Evolutionary conservation across 37 sponge, comb jelly and placozoan genomes (phyloP), one percentile per base, ranked within the genome.

Genomic region (Agelas oroides): DNA sequence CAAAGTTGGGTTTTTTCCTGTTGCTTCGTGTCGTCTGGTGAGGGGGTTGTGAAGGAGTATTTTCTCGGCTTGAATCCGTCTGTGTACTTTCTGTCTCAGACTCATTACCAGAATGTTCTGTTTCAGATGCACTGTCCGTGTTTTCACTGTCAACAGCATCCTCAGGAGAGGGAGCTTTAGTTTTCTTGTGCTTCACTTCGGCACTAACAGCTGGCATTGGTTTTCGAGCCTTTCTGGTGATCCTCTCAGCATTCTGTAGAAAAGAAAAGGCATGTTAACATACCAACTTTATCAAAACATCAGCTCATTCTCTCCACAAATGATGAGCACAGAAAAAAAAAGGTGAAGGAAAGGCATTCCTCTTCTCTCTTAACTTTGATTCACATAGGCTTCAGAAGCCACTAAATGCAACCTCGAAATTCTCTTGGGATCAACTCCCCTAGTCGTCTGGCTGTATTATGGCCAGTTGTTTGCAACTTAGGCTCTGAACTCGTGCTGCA

Each of bases 241-340:
- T 60, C 73, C 82, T 91, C 77, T 91, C 87, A 27, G 91, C 91
- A 91, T 86, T 91, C 91, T 91, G 64, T 25, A 66, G 33, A 40
- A 78, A 34, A n/a, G 30, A 6, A 78, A 5, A 82, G 23, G 36
- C 13, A 62, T n/a, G n/a, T n/a, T n/a, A n/a, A n/a, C n/a, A n/a
- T n/a, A n/a, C n/a, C n/a, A n/a, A n/a, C n/a, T n/a, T n/a, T n/a
- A n/a, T n/a, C n/a, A n/a, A n/a, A n/a, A n/a, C n/a, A n/a, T n/a
- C n/a, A n/a, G n/a, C 38, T 6, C 35, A 2, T 70, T 30, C 36
- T 8, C 21, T 5, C 24, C 63, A 62, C 63, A 11, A 57, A 57
- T 57, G 59, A 57, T 20, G 18, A 13, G 5, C 63, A 27, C 28
- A 62, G 5, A 28, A 6, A 62, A 28, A 3, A 46, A 46, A 46